Conservation (phyloP, 2,888 invertebrate genomes). For the Acronicta psi region DNA sequence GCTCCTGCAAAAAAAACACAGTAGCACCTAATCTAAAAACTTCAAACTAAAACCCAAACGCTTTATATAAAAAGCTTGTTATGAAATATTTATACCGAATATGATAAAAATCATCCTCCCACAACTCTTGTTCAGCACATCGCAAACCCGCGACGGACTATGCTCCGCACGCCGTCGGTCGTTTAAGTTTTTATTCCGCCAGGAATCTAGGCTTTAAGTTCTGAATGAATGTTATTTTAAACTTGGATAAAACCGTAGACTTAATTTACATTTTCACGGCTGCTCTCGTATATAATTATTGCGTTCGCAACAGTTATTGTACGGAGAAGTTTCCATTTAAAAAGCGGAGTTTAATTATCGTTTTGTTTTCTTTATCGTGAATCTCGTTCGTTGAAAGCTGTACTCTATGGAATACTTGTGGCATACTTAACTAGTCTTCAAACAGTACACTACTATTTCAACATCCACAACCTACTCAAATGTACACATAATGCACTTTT, state of each 20-base stretch:
- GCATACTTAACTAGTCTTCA: background rate
- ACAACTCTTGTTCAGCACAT: conserved; percentile 23
- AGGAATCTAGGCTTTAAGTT: conserved; percentile 69
- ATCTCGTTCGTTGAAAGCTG: conserved; percentile 1
- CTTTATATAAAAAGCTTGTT: too few species aligned
- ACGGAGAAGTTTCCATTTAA: conserved; percentile 27
- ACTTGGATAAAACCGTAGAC: conserved; percentile 57
- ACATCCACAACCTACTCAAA: too few species aligned
- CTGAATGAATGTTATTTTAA: conserved; percentile 72
- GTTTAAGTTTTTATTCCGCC: conserved; percentile 73
- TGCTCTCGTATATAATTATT: conserved; percentile 54
- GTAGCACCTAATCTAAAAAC: too few species aligned
- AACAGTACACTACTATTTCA: background rate
- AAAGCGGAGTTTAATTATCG: conserved; percentile 33
- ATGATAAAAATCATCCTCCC: conserved; percentile 2
- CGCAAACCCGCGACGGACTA: conserved; percentile 49
- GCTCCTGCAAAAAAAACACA: too few species aligned
- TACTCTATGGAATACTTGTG: conserved; percentile 1
- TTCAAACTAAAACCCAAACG: too few species aligned
- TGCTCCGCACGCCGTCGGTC: conserved; percentile 70
- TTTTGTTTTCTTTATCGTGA: conserved; percentile 16
- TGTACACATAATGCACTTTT: too few species aligned
- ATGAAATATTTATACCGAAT: too few species aligned
- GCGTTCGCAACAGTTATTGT: conserved; percentile 39
- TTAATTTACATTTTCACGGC: conserved; percentile 62